Evolutionary conservation across 1,140 invertebrate species (phyloP).

Genomic region (Calosoma granatense): DNA sequence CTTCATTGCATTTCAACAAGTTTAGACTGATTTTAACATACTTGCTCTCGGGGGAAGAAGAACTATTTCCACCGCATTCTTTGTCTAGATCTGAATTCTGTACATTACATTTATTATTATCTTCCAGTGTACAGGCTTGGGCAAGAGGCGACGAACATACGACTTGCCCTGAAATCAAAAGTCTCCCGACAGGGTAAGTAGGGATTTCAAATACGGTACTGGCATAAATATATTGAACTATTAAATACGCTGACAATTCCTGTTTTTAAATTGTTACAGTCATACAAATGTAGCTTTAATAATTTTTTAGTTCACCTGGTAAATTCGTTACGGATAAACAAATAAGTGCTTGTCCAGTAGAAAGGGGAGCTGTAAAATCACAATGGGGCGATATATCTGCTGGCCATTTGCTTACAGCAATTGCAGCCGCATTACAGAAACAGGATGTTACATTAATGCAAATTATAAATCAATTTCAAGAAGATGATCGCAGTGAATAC

Average conservation of each 20-base stretch:
- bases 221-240: too few relatives aligned
- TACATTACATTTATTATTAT: constrained; percentile 46
- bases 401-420: constrained; percentile 44
- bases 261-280: too few relatives aligned
- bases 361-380: constrained; percentile 47
- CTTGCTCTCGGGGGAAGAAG: constrained; percentile 41
- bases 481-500: constrained; percentile 16
- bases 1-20: constrained; percentile 46
- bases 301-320: background rate
- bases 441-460: constrained; percentile 38
- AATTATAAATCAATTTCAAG: constrained; percentile 18
- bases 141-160: constrained; percentile 39
- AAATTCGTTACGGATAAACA: constrained; percentile 16
- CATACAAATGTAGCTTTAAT: too few relatives aligned
- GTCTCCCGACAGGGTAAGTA: too few relatives aligned
- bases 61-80: constrained; percentile 35
- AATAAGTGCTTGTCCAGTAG: constrained; percentile 38
- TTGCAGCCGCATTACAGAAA: constrained; percentile 45
- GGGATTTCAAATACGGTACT: too few relatives aligned
- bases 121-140: constrained; percentile 43
- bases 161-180: constrained; percentile 36
- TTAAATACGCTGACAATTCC: too few relatives aligned
- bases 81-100: constrained; percentile 43
- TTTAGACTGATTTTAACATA: constrained; percentile 47
- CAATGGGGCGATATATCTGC: constrained; percentile 44